Evolutionary conservation across 1,140 invertebrate species (phyloP).

Genomic region (Aphelenchoides avenae): DNA sequence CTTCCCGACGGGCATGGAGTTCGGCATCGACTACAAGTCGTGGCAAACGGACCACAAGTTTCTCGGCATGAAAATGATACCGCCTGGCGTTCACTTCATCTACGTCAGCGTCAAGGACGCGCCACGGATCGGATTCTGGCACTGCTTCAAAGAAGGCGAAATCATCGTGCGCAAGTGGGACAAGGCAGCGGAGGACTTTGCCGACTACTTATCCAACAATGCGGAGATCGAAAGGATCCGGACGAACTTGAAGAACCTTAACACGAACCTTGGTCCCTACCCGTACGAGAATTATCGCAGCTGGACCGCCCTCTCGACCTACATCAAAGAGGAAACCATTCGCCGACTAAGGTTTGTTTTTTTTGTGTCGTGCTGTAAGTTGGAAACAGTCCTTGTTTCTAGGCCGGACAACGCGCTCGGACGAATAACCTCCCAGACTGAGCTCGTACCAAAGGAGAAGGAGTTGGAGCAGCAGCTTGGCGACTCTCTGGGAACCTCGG

Average conservation of each 20-base stretch:
- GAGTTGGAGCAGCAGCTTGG: constrained; percentile 42
- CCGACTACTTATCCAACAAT: constrained; percentile 58
- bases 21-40: constrained; percentile 91
- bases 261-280: constrained; percentile 79
- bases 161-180: constrained; percentile 83
- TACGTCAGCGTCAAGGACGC: constrained; percentile 72
- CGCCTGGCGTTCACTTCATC: constrained; percentile 88
- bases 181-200: constrained; percentile 59
- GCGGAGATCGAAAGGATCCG: constrained; percentile 67
- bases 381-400: constrained; percentile 59
- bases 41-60: constrained; percentile 89
- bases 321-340: constrained; percentile 61
- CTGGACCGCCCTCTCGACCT: neutral
- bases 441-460: constrained; percentile 46
- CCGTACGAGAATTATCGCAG: too few species aligned
- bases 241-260: constrained; percentile 73
- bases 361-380: constrained; percentile 72
- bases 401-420: constrained; percentile 37
- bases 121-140: constrained; percentile 80
- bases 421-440: constrained; percentile 46
- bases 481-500: constrained; percentile 24
- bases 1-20: constrained; percentile 79
- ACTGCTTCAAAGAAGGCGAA: constrained; percentile 76
- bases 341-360: constrained; percentile 79
- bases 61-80: constrained; percentile 95